These are phyloP conservation scores for Liasis olivaceus DNA, from an alignment of 2,797 vertebrate genomes.

Conservation along the genomic window DNA sequence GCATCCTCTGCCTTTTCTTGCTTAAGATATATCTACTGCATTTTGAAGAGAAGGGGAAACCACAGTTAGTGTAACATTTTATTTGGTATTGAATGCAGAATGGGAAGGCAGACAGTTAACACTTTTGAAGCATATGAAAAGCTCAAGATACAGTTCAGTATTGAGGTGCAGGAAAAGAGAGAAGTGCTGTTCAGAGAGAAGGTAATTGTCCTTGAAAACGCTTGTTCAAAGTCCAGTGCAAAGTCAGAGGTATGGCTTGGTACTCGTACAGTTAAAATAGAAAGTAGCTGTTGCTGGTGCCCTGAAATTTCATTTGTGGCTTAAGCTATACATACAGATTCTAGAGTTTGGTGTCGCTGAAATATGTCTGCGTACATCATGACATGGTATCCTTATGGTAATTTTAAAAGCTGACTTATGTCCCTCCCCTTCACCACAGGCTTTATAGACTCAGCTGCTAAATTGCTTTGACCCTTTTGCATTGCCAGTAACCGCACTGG, in stretches of 20 bases:
- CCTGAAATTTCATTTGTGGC: neutral
- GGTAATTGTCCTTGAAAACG: neutral
- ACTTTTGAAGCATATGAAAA: neutral
- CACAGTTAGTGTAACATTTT: neutral
- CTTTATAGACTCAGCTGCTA: neutral
- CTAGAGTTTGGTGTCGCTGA: neutral
- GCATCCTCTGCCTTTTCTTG: slow-evolving; percentile 14
- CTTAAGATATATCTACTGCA: slow-evolving; percentile 8
- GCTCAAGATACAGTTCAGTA: slow-evolving; percentile 31
- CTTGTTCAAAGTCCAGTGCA: neutral
- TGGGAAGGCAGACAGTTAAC: neutral
- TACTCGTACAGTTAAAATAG: neutral
- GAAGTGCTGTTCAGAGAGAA: neutral
- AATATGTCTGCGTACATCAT: neutral
- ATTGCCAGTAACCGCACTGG: neutral
- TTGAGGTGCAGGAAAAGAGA: neutral
- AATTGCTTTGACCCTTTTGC: neutral
- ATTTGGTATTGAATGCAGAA: neutral
- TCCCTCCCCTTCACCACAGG: too few species aligned
- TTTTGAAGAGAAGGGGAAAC: neutral
- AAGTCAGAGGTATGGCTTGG: neutral
- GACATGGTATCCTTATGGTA: neutral
- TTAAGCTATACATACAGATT: neutral
- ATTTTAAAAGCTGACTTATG: neutral
- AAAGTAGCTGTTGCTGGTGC: neutral